Evolutionary conservation across 2,113 vertebrate genomes (phyloP).

Genomic region (Pycnonotus jocosus): DNA sequence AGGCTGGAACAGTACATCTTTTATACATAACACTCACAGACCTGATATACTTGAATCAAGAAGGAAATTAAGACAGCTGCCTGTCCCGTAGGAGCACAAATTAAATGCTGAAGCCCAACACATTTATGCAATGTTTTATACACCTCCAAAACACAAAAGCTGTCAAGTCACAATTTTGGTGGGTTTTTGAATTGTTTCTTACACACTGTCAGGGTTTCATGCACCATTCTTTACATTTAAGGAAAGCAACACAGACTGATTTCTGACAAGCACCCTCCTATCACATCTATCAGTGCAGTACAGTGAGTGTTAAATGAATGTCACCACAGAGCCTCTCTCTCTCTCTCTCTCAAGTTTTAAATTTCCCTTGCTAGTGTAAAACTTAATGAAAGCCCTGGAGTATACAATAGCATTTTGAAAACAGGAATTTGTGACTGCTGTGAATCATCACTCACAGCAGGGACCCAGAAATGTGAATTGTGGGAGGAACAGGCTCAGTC

Average conservation of each 20-base stretch:
- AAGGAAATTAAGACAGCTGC: slow-evolving; percentile 31
- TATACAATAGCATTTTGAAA: slow-evolving; percentile 79
- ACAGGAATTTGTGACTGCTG: slow-evolving; percentile 77
- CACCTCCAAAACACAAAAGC: slow-evolving; percentile 40
- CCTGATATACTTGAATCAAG: neutral
- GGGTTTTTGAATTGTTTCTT: slow-evolving; percentile 62
- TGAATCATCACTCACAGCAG: slow-evolving; percentile 78
- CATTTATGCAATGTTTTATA: neutral
- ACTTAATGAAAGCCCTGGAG: slow-evolving; percentile 78
- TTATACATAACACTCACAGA: neutral
- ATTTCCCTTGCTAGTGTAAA: slow-evolving; percentile 76
- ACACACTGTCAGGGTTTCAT: slow-evolving; percentile 49
- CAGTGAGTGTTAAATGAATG: slow-evolving; percentile 40
- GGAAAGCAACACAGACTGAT: slow-evolving; percentile 1
- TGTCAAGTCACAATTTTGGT: slow-evolving; percentile 40
- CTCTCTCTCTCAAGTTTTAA: slow-evolving; percentile 69
- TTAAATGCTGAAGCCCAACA: neutral
- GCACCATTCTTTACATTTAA: slow-evolving; percentile 51
- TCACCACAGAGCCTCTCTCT: slow-evolving; percentile 56
- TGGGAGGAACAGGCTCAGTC: slow-evolving; percentile 68
- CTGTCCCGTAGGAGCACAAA: neutral
- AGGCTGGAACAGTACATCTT: neutral
- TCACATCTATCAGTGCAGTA: slow-evolving; percentile 37
- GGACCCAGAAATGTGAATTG: slow-evolving; percentile 75
- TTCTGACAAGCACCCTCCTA: slow-evolving; percentile 31